Evolutionary conservation across 2,113 vertebrate genomes (phyloP).

Genomic region (Triplophysa dalaica): DNA sequence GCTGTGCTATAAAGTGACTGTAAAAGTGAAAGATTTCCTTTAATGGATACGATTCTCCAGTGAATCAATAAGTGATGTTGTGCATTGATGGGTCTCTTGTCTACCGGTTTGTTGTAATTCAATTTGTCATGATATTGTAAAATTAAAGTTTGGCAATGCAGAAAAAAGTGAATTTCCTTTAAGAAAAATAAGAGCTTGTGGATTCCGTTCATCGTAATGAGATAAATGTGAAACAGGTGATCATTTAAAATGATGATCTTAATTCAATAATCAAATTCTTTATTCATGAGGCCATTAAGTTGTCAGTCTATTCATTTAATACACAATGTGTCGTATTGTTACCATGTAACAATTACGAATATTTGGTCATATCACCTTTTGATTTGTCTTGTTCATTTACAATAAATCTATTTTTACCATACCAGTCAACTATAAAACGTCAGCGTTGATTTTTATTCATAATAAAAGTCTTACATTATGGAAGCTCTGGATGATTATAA

Average conservation of each 20-base stretch:
- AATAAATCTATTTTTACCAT: neutral
- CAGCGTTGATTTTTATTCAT: too few species aligned
- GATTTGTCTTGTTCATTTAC: neutral
- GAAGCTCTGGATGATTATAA: neutral
- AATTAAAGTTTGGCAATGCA: slow-evolving; percentile 19
- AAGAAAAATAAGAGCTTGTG: neutral
- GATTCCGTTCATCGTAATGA: neutral
- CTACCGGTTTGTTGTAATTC: slow-evolving; percentile 49
- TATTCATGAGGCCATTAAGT: neutral
- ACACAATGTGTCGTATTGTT: neutral
- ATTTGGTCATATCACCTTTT: slow-evolving; percentile 1
- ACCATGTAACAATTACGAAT: slow-evolving; percentile 11
- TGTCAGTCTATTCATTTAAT: neutral
- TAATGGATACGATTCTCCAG: slow-evolving; percentile 32
- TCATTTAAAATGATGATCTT: too few species aligned
- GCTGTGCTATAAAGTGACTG: slow-evolving; percentile 20
- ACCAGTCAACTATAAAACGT: neutral
- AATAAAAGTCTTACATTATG: neutral
- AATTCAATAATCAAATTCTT: neutral
- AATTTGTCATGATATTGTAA: slow-evolving; percentile 47
- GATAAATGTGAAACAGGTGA: neutral
- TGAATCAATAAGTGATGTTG: slow-evolving; percentile 45
- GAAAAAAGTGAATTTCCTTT: slow-evolving; percentile 1
- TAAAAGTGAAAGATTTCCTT: slow-evolving; percentile 32
- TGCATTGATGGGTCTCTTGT: slow-evolving; percentile 52